Base-by-base conservation (phyloP, 2,113 vertebrate genomes). In the Catagonus wagneri region DNA sequence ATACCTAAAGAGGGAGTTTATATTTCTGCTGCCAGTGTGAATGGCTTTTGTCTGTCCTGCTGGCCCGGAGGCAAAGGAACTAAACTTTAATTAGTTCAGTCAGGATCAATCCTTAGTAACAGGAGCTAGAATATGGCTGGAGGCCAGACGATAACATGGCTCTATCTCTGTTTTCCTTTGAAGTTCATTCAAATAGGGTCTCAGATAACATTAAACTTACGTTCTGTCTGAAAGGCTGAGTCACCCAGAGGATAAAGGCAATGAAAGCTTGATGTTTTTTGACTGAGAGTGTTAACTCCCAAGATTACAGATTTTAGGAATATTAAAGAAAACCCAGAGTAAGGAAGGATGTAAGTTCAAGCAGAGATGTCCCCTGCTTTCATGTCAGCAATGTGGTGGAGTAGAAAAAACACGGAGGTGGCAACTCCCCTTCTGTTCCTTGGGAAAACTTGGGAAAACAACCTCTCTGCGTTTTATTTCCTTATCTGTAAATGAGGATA, bases 81-180 rank as follows among this genome's bases (percentile, higher is more conserved):
- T 65, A 52, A 80, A 87, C 29, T 80, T 81, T 71, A 83, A 94
- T 95, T 63, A 95, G 95, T 75, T 72, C 52, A 10, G 20, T 66
- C 93, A 32, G 81, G 44, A 90, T 78, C 90, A 72, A 56, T 69
- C 76, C 54, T 61, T 50, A 79, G 75, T 29, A 88, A 87, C 60
- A 95, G 88, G 81, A 95, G 74, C 79, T 80, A 85, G 90, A 88
- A n/a, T 50, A 7, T 50, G 90, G 29, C 65, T 76, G 65, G 93
- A 88, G 22, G 81, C 88, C 80, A 81, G 91, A 50, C 80, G 94
- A 96, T 76, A 89, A 78, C 63, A 78, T 79, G 34, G 50, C 74
- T 25, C 44, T 88, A 27, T 85, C 68, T 93, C 68, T 52, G 27
- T 60, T 71, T 54, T 71, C 88, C 79, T 96, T 90, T 78, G 19